phyloP scores from a whole-genome alignment of 2,797 vertebrate species.

The Pelobates cultripes region DNA sequence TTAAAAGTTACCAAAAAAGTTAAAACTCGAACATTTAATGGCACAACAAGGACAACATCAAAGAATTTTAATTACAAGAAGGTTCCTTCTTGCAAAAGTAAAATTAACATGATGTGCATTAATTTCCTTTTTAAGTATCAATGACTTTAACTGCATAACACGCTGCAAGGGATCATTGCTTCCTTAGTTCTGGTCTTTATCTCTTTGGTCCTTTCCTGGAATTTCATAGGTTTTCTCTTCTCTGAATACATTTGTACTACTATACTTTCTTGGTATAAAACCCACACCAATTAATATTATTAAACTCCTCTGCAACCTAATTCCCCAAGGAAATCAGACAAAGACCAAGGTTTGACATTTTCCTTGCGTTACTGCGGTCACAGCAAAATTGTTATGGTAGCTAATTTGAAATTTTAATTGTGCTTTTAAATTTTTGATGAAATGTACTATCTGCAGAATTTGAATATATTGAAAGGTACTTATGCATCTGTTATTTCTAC shows the following conservation, averaged over 20 bases:
- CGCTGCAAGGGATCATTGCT: not conserved
- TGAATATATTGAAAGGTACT: not conserved
- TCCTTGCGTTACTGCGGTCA: not conserved
- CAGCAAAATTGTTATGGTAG: not conserved
- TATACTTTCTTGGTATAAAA: not conserved
- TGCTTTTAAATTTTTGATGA: not conserved
- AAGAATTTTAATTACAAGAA: not conserved
- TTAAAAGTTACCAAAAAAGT: too few relatives aligned
- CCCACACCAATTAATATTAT: constrained; percentile 6
- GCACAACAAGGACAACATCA: too few relatives aligned
- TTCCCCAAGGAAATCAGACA: not conserved
- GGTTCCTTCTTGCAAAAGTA: not conserved
- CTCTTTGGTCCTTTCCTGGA: not conserved
- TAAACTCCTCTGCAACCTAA: not conserved
- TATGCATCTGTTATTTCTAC: not conserved
- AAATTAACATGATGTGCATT: not conserved
- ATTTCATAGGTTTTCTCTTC: not conserved
- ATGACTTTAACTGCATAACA: not conserved
- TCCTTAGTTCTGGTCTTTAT: not conserved
- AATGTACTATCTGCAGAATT: not conserved
- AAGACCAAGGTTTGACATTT: constrained; percentile 3
- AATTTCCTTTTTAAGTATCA: not conserved
- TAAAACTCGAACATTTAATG: too few relatives aligned
- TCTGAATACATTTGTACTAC: constrained; percentile 19
- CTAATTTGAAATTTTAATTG: constrained; percentile 1